A percentile compares a stretch with the other conserved stretches of the same genome.
These are phyloP conservation scores for Lutraria rhynchaena DNA, from an alignment of 1,140 invertebrate genomes.

Conservation along the genomic window DNA sequence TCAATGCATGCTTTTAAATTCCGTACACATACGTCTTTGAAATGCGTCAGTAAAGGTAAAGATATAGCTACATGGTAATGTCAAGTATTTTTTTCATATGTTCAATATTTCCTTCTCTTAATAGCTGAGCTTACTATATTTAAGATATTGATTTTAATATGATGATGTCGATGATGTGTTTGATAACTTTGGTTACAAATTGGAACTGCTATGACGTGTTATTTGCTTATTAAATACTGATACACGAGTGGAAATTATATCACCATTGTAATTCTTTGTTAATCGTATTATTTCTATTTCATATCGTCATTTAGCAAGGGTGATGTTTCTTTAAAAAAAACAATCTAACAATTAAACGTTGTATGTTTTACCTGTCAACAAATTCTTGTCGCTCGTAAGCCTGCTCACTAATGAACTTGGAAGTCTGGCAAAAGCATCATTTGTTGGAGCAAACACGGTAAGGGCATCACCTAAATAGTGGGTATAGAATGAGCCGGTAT, in stretches of 20 bases:
- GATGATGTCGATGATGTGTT: background rate
- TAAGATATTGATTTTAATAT: too few species aligned
- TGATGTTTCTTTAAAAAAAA: too few species aligned
- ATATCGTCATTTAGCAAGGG: too few species aligned
- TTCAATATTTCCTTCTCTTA: background rate
- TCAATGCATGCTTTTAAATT: too few species aligned
- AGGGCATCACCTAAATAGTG: slow-evolving; percentile 25
- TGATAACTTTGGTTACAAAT: too few species aligned
- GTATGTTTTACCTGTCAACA: slow-evolving; percentile 31
- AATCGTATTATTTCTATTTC: too few species aligned
- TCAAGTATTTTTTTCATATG: background rate
- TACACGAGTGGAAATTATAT: background rate
- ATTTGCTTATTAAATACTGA: background rate
- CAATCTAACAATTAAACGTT: background rate
- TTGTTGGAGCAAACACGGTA: slow-evolving; percentile 26
- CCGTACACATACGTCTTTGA: too few species aligned
- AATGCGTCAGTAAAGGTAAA: too few species aligned
- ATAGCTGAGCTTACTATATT: too few species aligned
- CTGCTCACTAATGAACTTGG: background rate
- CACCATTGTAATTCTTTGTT: too few species aligned
- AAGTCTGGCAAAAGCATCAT: slow-evolving; percentile 7
- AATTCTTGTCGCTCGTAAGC: slow-evolving; percentile 10
- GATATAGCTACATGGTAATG: background rate
- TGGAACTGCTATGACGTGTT: too few species aligned
- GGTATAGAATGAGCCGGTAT: too few species aligned